Conservation (phyloP, 2,888 invertebrate genomes). For the Elmis aenea region DNA sequence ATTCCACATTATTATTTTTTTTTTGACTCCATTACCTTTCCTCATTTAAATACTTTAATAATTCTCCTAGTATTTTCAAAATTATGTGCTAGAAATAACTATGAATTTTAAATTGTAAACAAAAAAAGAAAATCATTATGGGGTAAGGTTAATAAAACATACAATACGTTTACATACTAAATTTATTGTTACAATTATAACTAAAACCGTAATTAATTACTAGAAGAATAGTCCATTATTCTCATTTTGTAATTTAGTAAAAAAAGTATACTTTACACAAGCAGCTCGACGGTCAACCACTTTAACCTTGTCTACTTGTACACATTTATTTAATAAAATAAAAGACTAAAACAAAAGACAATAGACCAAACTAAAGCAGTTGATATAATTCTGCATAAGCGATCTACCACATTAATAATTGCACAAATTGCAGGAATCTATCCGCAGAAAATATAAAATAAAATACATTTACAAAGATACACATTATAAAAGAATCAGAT, state of each 20-base stretch:
- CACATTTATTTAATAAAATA: neutral
- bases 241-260: slow-evolving; percentile 41
- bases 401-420: slow-evolving; percentile 38
- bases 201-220: slow-evolving; percentile 41
- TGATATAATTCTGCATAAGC: slow-evolving; percentile 37
- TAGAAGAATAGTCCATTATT: slow-evolving; percentile 48
- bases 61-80: too few relatives aligned
- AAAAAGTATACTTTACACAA: slow-evolving; percentile 45
- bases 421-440: slow-evolving; percentile 37
- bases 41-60: too few relatives aligned
- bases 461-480: neutral
- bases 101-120: too few relatives aligned
- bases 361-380: slow-evolving; percentile 17
- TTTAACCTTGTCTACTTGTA: slow-evolving; percentile 1
- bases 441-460: slow-evolving; percentile 23
- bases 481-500: too few relatives aligned
- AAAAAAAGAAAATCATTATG: too few relatives aligned
- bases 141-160: slow-evolving; percentile 1
- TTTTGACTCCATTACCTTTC: too few relatives aligned
- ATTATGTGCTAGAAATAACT: too few relatives aligned
- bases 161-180: slow-evolving; percentile 36
- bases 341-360: slow-evolving; percentile 4
- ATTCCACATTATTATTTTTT: too few relatives aligned
- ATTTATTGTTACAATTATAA: slow-evolving; percentile 45
- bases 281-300: slow-evolving; percentile 27